Percentiles rank a stretch among this genome's conserved stretches.
Conservation (phyloP, 2,113 vertebrate genomes). For the Neotoma lepida region DNA sequence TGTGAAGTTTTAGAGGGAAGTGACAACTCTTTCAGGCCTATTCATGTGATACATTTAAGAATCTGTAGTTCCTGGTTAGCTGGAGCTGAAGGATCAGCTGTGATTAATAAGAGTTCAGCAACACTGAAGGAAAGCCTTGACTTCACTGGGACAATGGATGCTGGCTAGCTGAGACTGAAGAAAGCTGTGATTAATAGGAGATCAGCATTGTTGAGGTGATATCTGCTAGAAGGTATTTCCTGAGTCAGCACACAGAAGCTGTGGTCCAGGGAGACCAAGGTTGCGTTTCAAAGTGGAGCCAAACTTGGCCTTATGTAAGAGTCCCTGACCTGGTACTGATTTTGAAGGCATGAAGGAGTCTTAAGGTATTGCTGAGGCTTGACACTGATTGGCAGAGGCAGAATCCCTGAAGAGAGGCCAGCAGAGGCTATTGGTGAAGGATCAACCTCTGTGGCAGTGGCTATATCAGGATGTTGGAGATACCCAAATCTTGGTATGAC, state of each 20-base stretch:
- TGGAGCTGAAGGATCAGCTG: background rate
- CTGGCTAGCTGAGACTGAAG: background rate
- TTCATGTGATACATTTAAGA: background rate
- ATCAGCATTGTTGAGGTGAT: background rate
- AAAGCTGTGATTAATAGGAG: background rate
- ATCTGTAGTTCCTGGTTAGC: background rate
- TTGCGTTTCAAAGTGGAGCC: background rate
- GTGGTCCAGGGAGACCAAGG: background rate
- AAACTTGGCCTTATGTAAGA: background rate
- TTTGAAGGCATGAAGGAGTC: background rate
- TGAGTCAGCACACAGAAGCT: background rate
- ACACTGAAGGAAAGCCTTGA: background rate
- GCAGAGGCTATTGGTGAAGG: background rate
- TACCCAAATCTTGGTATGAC: background rate
- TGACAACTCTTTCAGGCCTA: background rate
- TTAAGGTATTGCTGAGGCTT: background rate
- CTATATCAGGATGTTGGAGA: background rate
- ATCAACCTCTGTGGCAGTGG: background rate
- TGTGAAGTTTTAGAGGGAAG: background rate
- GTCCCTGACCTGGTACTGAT: background rate
- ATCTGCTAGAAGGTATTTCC: background rate
- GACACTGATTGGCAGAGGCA: background rate
- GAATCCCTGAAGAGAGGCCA: background rate
- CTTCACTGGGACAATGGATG: background rate
- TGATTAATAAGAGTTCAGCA: background rate